A percentile compares a stretch with the other conserved stretches of the same genome.
Evolutionary conservation across 2,888 invertebrate genomes (phyloP).

Genomic region (Argynnis bischoffii): DNA sequence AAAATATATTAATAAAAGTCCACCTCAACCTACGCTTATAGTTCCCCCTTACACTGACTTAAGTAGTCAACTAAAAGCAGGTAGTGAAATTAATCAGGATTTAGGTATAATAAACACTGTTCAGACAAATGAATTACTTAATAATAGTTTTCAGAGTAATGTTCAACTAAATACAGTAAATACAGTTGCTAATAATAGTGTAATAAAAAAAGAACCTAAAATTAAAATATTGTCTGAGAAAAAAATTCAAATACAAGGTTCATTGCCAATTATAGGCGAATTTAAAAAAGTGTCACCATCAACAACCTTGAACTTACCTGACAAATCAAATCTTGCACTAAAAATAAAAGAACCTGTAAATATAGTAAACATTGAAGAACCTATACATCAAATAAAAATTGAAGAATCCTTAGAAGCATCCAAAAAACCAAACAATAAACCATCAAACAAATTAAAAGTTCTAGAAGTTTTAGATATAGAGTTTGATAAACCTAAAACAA

Average conservation of each 20-base stretch:
- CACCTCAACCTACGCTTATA: slow-evolving; percentile 36
- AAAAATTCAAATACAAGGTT: slow-evolving; percentile 55
- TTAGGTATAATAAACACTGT: slow-evolving; percentile 8
- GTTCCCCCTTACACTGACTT: slow-evolving; percentile 38
- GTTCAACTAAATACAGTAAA: not conserved
- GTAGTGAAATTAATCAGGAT: slow-evolving; percentile 26
- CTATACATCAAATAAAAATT: not conserved
- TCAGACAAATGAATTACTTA: not conserved
- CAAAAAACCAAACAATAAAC: slow-evolving; percentile 6
- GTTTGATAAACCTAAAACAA: slow-evolving; percentile 6
- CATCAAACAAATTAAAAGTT: slow-evolving; percentile 25
- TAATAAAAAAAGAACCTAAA: slow-evolving; percentile 44
- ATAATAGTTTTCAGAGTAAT: slow-evolving; percentile 6
- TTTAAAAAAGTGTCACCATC: slow-evolving; percentile 59
- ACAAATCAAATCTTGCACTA: slow-evolving; percentile 36
- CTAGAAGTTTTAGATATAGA: slow-evolving; percentile 32
- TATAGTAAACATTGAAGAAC: not conserved
- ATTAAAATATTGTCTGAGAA: slow-evolving; percentile 67
- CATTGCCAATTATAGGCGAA: slow-evolving; percentile 50
- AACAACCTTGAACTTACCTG: slow-evolving; percentile 49
- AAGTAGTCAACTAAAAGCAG: slow-evolving; percentile 23
- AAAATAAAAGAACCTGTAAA: slow-evolving; percentile 6
- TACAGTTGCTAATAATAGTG: slow-evolving; percentile 3
- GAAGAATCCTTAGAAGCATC: not conserved
- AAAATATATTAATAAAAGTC: slow-evolving; percentile 27